Evolutionary conservation across 1,140 invertebrate species (phyloP), one percentile per base, ranked within the genome.

Genomic region (Bombus pascuorum): DNA sequence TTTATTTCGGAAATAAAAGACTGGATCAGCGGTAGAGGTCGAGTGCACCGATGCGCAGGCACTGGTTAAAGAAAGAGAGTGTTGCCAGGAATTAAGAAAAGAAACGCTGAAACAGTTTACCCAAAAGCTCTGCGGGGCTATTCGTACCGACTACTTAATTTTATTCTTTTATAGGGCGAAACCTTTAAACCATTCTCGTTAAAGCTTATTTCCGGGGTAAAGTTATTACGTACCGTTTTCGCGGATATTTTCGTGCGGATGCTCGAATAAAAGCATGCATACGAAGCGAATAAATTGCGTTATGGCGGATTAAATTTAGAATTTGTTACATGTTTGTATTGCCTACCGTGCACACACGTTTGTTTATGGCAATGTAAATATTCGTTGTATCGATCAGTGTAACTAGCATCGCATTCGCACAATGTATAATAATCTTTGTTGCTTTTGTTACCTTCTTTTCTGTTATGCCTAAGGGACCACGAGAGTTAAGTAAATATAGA

Each of bases 391-490:
- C 47, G 47, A 53, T 53, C 18, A 0, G 47, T 53, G 47, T 22
- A 53, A 53, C 47, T 22, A 22, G 47, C 18, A 8, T 22, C 47
- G 18, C 47, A 18, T 53, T 53, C 6, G 18, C 47, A 22, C 47
- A 18, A 22, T 53, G 1, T 53, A 8, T 8, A 2, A 53, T 2
- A 53, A 53, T 22, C 18, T 53, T 2, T 22, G 47, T 22, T 53
- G 47, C 47, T 53, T 53, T 62, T 13, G 3, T n/a, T 9, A 62
- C 5, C 12, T n/a, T 53, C 47, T 37, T 75, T 57, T 74, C 15
- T 28, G 47, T 85, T 85, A n/a, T n/a, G 72, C 39, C 83, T 18
- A 44, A 72, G 83, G 83, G 83, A 85, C 83, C 83, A 85, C 22
- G 44, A 84, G 37, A 39, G 39, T 62, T 72, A 65, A 72, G 28